Percentiles rank a stretch among this genome's conserved stretches.
phyloP scores from a whole-genome alignment of 2,888 invertebrate species.

The Ophion ventricosus region DNA sequence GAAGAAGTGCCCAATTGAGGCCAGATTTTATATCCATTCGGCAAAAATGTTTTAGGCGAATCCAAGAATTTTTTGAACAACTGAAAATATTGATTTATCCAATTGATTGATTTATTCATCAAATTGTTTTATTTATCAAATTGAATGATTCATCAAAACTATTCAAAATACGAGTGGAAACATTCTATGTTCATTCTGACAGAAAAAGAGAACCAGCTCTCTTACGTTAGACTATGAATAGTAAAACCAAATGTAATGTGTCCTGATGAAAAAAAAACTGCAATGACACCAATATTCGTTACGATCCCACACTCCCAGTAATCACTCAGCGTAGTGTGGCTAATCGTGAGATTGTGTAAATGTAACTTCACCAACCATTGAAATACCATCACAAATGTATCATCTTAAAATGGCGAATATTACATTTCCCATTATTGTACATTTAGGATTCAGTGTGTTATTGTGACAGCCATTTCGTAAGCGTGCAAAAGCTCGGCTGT shows the following conservation, averaged over 20 bases:
- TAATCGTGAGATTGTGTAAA: conserved; percentile 38
- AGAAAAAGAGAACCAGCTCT: neutral
- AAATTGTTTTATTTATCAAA: too few species aligned
- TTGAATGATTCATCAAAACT: too few species aligned
- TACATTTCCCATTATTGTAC: conserved; percentile 16
- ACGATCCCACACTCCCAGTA: neutral
- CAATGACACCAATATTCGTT: neutral
- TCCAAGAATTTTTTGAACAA: neutral
- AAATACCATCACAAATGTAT: conserved; percentile 38
- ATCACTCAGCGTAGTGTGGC: neutral
- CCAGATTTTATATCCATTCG: neutral
- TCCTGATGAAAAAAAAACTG: neutral
- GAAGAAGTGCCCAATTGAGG: conserved; percentile 8
- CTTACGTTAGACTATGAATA: neutral
- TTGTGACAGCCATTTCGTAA: conserved; percentile 73
- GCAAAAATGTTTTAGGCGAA: neutral
- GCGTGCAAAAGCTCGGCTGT: conserved; percentile 78
- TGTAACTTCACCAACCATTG: conserved; percentile 29
- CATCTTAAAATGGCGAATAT: conserved; percentile 27
- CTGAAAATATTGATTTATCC: neutral
- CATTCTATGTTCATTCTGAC: too few species aligned
- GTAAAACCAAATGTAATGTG: neutral
- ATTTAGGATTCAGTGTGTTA: conserved; percentile 56
- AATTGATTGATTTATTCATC: too few species aligned
- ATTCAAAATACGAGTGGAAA: neutral